Base-by-base conservation (phyloP, 2,797 vertebrate species). In the Diplodus sargus region DNA sequence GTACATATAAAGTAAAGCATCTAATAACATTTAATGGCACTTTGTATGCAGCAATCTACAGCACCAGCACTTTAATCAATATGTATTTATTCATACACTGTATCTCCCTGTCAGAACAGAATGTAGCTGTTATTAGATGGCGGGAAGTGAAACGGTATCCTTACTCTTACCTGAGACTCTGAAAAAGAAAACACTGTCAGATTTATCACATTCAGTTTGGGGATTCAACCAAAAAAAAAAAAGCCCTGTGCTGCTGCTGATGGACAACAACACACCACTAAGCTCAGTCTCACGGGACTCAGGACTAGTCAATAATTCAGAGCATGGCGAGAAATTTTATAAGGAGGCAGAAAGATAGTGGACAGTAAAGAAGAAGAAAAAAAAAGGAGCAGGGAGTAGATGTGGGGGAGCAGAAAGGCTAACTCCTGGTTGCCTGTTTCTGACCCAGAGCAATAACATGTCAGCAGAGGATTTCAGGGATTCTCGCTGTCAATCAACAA, bases 261-360 rank as follows among this genome's bases (percentile, higher is more conserved):
- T 79, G 57, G 88, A 91, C 87, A 88, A 73, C 76, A 85, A 77
- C 81, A 60, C 83, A 84, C 45, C 77, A 39, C 65, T 42, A 39
- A 9, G 69, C 75, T 83, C 53, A 42, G 70, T 90, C 94, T 92
- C 92, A 74, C 0, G 78, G 84, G 94, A 94, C 67, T 83, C 28
- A 62, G 84, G 86, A 79, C 90, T 79, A 73, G 90, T 95, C 93
- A 95, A 95, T 95, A 95, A 95, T 96, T 95, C 91, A 95, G 83
- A 87, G 67, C 67, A 78, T 14, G 70, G 64, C 69, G 59, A 89
- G 81, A 89, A 85, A 95, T 93, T 81, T 88, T 89, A 93, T 92
- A 89, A 88, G 85, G 74, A 90, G 56, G 83, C 78, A 84, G 73
- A 82, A 71, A 81, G 60, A 91, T 77, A 78, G 89, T 78, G 76